Base-by-base conservation (phyloP, 2,888 invertebrate genomes). In the Hypena proboscidalis region DNA sequence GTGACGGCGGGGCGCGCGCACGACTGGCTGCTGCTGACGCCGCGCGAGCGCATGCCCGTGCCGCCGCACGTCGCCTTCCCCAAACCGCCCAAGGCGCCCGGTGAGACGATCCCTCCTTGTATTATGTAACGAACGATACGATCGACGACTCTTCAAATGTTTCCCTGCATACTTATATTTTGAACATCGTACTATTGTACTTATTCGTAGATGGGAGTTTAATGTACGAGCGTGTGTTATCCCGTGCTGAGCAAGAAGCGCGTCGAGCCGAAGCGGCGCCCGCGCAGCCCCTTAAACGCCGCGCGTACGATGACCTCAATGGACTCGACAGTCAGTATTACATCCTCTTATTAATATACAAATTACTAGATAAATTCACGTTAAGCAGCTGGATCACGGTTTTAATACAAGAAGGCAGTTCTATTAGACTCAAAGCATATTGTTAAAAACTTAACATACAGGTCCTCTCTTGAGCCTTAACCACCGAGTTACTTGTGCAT, bases 281-380 rank as follows among this genome's bases (percentile, higher is more conserved):
- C 29, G 55, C 60, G 30, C 54, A 67, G 48, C 70, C 92, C 54
- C 92, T 97, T 74, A 97, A 97, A 84, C 95, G 97, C 71, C 93
- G 97, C 78, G 94, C 95, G 6, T 97, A 95, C 80, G 98, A 98
- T 71, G 97, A 97, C 84, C 93, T 96, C 87, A 97, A 97, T 85
- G 97, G 97, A 49, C 93, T 96, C 71, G 97, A 97, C 92, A 95
- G 96, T 96, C 92, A 94, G 94, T 93, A 77, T 55, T 48, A n/a
- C 35, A 11, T 26, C 27, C 8, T 13, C 23, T 33, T 23, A 11
- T 29, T n/a, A n/a, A n/a, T n/a, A n/a, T n/a, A n/a, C n/a, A n/a
- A n/a, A 25, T 17, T 34, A 35, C 39, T 44, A 22, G 23, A 15
- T 23, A 31, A 35, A 23, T 36, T 9, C 31, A 35, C 21, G 45